Evolutionary conservation across 2,113 vertebrate genomes (phyloP), one percentile per base, ranked within the genome.

Genomic region (Falco punctatus): DNA sequence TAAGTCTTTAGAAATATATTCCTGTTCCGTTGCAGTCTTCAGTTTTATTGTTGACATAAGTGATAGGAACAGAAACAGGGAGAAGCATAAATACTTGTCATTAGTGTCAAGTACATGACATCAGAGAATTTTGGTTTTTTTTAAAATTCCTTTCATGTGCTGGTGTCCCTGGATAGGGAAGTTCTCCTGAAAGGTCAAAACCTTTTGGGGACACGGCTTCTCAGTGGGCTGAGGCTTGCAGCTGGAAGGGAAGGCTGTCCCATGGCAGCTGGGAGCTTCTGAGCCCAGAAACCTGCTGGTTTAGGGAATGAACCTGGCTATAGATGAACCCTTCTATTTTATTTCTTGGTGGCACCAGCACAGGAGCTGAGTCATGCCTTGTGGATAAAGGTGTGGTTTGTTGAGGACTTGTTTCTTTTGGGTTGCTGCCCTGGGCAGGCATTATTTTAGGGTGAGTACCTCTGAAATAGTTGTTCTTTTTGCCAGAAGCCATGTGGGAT

Each of bases 301-400:
- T 78, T 51, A 61, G 73, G 92, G 77, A 86, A 81, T 64, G 38
- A 84, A 71, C 48, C 77, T 88, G 88, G 75, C 81, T 7, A 13
- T 70, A n/a, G 57, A 55, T 14, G 19, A 94, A 30, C 28, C 51
- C 49, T 72, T 58, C 8, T 54, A 6, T 89, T 91, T 91, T 74
- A 67, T 81, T 84, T 81, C 58, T 82, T 75, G 83, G 27, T 89
- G 81, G 51, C 70, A 94, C 30, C 32, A 35, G 28, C 42, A 38
- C 65, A 57, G 10, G 58, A 80, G 85, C 90, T 93, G 92, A 95
- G 86, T 91, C 91, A 94, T 72, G 65, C 38, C 38, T 80, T 72
- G 57, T 92, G 91, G 65, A 23, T 81, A 64, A 58, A 96, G 95
- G 95, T 94, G 94, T 70, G 90, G 96, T 86, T 88, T 70, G 44